phyloP scores from a whole-genome alignment of 2,797 vertebrate genomes.

The Coreius guichenoti region DNA sequence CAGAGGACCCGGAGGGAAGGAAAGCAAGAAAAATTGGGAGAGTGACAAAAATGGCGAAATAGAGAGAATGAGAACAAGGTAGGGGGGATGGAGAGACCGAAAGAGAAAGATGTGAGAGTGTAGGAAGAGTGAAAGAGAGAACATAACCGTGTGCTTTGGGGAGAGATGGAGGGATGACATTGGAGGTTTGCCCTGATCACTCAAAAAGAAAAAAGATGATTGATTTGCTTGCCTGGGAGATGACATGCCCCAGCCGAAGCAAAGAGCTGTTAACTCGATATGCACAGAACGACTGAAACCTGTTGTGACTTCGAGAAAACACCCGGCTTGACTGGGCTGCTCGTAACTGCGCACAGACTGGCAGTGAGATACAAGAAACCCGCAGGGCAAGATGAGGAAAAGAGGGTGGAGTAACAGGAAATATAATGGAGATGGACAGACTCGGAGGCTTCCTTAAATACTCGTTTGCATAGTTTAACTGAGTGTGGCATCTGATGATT shows the following conservation, averaged over 20 bases:
- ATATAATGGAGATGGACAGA: constrained; percentile 69
- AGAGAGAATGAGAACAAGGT: background rate
- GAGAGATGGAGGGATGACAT: constrained; percentile 60
- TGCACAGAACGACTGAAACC: constrained; percentile 69
- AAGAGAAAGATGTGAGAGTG: constrained; percentile 41
- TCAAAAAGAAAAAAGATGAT: constrained; percentile 78
- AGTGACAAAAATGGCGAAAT: constrained; percentile 13
- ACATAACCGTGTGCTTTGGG: background rate
- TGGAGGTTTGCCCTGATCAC: constrained; percentile 70
- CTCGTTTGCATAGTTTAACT: constrained; percentile 68
- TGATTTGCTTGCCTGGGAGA: constrained; percentile 74
- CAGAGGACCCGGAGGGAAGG: constrained; percentile 40
- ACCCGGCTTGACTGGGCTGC: constrained; percentile 69
- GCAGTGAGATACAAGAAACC: constrained; percentile 61
- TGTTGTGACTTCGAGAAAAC: constrained; percentile 75
- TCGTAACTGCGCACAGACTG: constrained; percentile 55
- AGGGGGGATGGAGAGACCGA: background rate
- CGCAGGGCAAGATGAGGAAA: constrained; percentile 11
- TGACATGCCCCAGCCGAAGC: constrained; percentile 73
- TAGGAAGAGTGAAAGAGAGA: constrained; percentile 40
- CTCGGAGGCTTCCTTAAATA: constrained; percentile 62
- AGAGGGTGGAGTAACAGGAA: constrained; percentile 53
- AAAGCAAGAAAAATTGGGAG: constrained; percentile 61
- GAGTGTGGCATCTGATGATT: constrained; percentile 65
- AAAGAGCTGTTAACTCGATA: constrained; percentile 77